Conservation (phyloP, 1,140 invertebrate species). For the Rhopalosiphum maidis region DNA sequence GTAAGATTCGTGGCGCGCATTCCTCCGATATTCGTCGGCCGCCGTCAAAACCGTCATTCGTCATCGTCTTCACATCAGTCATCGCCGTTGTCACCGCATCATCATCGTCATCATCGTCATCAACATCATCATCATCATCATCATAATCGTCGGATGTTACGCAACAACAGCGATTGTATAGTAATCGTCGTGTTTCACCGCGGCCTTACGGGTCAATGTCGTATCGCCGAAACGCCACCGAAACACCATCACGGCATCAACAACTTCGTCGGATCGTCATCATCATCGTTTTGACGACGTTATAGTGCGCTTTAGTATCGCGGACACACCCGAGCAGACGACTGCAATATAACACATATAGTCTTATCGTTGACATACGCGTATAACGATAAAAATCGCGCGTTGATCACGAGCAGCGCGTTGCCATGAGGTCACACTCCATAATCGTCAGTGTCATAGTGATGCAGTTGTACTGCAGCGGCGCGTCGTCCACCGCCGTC, state of each 20-base stretch:
- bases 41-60: neutral
- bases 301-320: neutral
- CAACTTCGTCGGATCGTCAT: no score
- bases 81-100: no score
- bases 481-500: neutral
- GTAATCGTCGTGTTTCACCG: neutral
- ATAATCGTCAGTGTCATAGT: neutral
- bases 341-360: neutral
- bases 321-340: no score
- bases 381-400: neutral
- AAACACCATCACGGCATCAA: neutral
- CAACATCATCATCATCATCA: neutral
- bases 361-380: neutral
- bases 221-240: slow-evolving; percentile 8
- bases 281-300: neutral
- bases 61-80: neutral
- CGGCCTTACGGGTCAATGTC: slow-evolving; percentile 40
- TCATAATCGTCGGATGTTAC: slow-evolving; percentile 1
- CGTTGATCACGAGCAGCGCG: neutral
- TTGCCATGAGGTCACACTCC: slow-evolving; percentile 26
- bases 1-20: neutral
- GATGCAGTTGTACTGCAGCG: neutral
- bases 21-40: neutral
- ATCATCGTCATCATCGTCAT: neutral
- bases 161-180: neutral